Percentiles rank a stretch among this genome's conserved stretches.
Conservation (phyloP, 1,140 invertebrate species). For the Temnothorax curvispinosus region DNA sequence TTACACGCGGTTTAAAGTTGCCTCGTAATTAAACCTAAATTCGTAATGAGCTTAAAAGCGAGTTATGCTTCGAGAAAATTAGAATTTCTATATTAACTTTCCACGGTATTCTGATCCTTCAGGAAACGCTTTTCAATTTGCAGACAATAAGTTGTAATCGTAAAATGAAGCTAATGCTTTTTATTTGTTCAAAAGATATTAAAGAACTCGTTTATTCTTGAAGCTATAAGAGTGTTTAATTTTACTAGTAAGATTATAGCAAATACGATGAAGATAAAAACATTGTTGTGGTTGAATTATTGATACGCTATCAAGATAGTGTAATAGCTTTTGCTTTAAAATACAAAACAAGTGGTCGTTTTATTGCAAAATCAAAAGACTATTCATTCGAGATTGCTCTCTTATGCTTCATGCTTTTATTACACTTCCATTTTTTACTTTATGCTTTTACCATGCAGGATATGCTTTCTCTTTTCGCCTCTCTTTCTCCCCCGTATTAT, state of each 20-base stretch:
- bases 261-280: neutral
- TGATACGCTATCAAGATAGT: neutral
- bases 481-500: neutral
- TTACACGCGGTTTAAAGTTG: conserved; percentile 13
- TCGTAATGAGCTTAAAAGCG: neutral
- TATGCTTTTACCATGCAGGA: conserved; percentile 3
- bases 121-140: neutral
- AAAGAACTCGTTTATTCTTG: neutral
- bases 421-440: conserved; percentile 7
- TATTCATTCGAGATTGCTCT: conserved; percentile 29
- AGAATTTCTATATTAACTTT: neutral
- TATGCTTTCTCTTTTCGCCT: neutral
- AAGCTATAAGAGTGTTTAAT: neutral
- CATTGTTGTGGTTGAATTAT: neutral
- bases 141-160: neutral
- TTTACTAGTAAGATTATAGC: neutral
- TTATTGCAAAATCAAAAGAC: neutral
- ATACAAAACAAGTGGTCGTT: neutral
- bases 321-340: neutral
- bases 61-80: conserved; percentile 3
- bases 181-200: neutral
- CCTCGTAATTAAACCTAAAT: conserved; percentile 27
- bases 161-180: neutral
- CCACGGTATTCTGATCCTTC: neutral
- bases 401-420: conserved; percentile 9